Evolutionary conservation across 2,113 vertebrate genomes (phyloP), one percentile per base, ranked within the genome.

Genomic region (Ciconia boyciana): DNA sequence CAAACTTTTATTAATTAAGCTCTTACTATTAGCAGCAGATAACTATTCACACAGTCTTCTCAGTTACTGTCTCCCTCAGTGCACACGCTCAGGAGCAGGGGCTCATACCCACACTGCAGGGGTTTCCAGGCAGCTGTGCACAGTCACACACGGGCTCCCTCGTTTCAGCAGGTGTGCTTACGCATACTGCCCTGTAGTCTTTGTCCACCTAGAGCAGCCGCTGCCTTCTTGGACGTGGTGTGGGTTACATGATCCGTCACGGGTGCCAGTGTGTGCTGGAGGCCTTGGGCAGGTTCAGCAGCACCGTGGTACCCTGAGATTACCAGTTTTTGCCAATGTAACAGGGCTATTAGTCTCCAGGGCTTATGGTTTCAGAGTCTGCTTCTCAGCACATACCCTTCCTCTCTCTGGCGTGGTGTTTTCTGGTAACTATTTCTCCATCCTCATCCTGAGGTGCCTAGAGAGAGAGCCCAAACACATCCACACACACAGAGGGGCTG

Each of bases 161-260:
- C 2, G 0, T 43, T 75, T 39, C 57, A 70, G 41, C 29, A 29
- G 34, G 8, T 16, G 13, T 19, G 44, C 7, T 74, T 31, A 39
- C 29, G 9, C 5, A 7, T 8, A 28, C 6, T 64, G 49, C 25
- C 34, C 43, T 58, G 36, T 18, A 22, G 28, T 29, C 36, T 46
- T 26, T 34, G 55, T 31, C 49, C n/a, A 26, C 49, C 22, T 11
- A 1, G 0, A 39, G 49, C 64, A 81, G 49, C 39, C 0, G 0
- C 31, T 22, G 24, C 39, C 12, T 9, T 8, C 75, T 41, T 14
- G 87, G 24, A 9, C 57, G 26, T 10, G 3, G 2, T n/a, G 52
- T 34, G 24, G 8, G 34, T 44, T 52, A 44, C 19, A 4, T 0
- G 1, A 5, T 14, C 16, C 2, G 0, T 20, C 4, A 1, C 15